These are phyloP conservation scores for Notarius quadriscutis DNA, from an alignment of 2,113 vertebrate genomes.

Conservation along the genomic window DNA sequence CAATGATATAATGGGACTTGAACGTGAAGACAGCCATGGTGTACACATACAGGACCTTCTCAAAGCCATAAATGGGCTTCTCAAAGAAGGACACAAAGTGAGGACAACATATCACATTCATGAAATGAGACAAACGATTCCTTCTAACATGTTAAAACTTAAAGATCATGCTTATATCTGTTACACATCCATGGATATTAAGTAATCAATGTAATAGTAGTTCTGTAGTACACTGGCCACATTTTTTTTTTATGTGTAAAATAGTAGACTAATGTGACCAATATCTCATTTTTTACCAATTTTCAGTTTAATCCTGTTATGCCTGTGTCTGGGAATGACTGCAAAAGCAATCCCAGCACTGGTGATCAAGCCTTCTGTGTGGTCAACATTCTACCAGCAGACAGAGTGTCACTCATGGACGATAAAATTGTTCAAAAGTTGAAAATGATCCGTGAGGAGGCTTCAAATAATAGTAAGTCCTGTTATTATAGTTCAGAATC, in stretches of 20 bases:
- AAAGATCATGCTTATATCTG: too few species aligned
- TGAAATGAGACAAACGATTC: neutral
- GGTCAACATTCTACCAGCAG: constrained; percentile 17
- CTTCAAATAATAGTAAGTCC: neutral
- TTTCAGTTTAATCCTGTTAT: neutral
- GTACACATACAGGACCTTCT: neutral
- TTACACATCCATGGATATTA: too few species aligned
- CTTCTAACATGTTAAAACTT: neutral
- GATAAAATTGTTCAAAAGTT: constrained; percentile 9
- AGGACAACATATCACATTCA: neutral
- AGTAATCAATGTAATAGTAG: neutral
- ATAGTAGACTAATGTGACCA: too few species aligned
- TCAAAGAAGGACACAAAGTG: constrained; percentile 21
- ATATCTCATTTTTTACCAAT: neutral
- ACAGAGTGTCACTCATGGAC: neutral
- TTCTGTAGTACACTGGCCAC: too few species aligned
- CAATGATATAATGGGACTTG: constrained; percentile 37
- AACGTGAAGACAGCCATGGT: neutral
- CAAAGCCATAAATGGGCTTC: neutral
- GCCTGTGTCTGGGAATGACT: neutral
- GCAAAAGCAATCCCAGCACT: neutral
- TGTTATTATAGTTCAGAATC: neutral
- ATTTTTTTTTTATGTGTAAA: too few species aligned
- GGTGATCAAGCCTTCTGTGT: constrained; percentile 23
- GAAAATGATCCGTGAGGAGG: neutral